phyloP scores from a whole-genome alignment of 2,888 invertebrate genomes.

The Heteropelma amictum region DNA sequence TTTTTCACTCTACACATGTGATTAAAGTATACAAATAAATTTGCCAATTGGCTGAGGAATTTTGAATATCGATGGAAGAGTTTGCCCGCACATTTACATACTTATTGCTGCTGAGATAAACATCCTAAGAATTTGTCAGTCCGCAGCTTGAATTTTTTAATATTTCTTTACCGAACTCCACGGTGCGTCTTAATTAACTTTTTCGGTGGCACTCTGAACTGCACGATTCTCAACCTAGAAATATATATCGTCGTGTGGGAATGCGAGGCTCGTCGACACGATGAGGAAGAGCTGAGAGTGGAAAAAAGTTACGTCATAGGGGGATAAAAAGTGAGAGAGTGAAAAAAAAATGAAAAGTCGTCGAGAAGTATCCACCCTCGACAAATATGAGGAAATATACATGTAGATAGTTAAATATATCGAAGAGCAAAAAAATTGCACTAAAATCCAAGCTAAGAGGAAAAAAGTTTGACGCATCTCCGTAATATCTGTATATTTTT shows the following conservation, averaged over 20 bases:
- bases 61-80: too few species aligned
- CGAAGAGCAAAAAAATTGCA: background rate
- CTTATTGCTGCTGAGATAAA: too few species aligned
- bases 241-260: slow-evolving; percentile 33
- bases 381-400: slow-evolving; percentile 4
- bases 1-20: too few species aligned
- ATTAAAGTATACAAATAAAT: too few species aligned
- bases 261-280: background rate
- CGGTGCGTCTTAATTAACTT: slow-evolving; percentile 15
- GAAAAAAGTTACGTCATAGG: slow-evolving; percentile 7
- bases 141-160: background rate
- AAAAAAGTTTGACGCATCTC: slow-evolving; percentile 13
- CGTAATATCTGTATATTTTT: background rate
- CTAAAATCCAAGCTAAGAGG: background rate
- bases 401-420: background rate
- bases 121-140: too few species aligned
- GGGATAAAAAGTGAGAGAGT: background rate
- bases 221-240: background rate
- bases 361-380: slow-evolving; percentile 33
- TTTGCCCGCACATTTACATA: too few species aligned
- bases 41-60: too few species aligned
- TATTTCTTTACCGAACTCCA: background rate
- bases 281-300: slow-evolving; percentile 1
- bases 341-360: background rate
- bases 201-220: background rate